Evolutionary conservation across 2,888 invertebrate genomes (phyloP).

Genomic region (Hanleya hanleyi): DNA sequence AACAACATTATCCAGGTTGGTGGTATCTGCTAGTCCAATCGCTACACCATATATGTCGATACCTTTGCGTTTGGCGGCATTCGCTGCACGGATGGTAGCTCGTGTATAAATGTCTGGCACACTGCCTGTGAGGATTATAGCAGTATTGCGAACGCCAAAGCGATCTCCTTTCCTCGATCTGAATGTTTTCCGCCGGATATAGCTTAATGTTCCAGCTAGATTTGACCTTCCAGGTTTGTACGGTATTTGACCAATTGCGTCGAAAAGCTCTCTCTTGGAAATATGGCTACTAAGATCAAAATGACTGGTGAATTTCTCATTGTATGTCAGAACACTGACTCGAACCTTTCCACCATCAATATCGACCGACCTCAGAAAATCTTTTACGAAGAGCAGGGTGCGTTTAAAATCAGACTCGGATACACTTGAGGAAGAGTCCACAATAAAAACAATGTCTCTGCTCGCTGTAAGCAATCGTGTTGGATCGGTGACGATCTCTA

Average conservation of each 20-base stretch:
- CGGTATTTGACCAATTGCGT: slow-evolving; percentile 28
- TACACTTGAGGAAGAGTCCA: slow-evolving; percentile 44
- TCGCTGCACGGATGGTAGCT: slow-evolving; percentile 25
- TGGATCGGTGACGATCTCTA: too few relatives aligned
- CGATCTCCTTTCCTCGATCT: slow-evolving; percentile 29
- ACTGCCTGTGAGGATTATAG: slow-evolving; percentile 36
- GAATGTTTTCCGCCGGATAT: slow-evolving; percentile 27
- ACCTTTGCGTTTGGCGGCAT: slow-evolving; percentile 23
- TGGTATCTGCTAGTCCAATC: not conserved
- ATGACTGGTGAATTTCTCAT: slow-evolving; percentile 21
- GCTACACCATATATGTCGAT: slow-evolving; percentile 10
- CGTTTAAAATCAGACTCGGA: slow-evolving; percentile 32
- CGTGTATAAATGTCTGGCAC: slow-evolving; percentile 31
- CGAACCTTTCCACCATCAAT: not conserved
- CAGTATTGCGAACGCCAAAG: slow-evolving; percentile 28
- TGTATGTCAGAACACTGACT: slow-evolving; percentile 23
- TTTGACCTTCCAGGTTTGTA: slow-evolving; percentile 32
- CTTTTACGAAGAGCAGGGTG: slow-evolving; percentile 29
- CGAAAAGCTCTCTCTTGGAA: slow-evolving; percentile 24
- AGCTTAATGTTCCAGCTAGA: slow-evolving; percentile 31
- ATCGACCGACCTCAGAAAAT: slow-evolving; percentile 22
- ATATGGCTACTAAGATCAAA: slow-evolving; percentile 36
- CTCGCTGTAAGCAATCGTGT: not conserved
- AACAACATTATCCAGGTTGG: not conserved
- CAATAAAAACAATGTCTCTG: slow-evolving; percentile 39